These are phyloP conservation scores for Acromyrmex charruanus DNA, from an alignment of 1,140 invertebrate species.

Conservation along the genomic window DNA sequence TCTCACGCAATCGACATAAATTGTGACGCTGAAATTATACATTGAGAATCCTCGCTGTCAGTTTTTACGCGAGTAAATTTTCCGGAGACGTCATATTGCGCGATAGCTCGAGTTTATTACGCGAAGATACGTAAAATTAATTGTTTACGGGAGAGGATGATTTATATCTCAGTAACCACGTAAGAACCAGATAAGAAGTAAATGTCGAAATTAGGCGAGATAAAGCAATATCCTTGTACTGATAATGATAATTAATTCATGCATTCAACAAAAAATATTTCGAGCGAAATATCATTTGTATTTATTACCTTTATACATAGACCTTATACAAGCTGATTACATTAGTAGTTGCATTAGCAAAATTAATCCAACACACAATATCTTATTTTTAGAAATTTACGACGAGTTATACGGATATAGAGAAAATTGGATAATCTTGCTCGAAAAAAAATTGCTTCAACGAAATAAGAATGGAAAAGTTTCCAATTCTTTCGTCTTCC, in stretches of 20 bases:
- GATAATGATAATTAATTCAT: conserved; percentile 44
- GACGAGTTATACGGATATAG: not conserved
- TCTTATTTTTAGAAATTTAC: not conserved
- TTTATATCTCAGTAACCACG: conserved; percentile 35
- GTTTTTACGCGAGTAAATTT: not conserved
- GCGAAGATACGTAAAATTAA: conserved; percentile 57
- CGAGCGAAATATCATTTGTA: not conserved
- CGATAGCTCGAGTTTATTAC: conserved; percentile 40
- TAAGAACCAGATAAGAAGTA: conserved; percentile 46
- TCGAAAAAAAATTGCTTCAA: not conserved
- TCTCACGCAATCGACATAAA: conserved; percentile 39
- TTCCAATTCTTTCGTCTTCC: conserved; percentile 10
- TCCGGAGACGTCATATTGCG: conserved; percentile 18
- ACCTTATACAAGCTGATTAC: not conserved
- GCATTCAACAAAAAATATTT: conserved; percentile 6
- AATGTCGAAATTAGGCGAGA: conserved; percentile 55
- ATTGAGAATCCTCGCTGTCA: not conserved
- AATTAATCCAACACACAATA: not conserved
- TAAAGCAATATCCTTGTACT: conserved; percentile 49
- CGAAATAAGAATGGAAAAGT: not conserved
- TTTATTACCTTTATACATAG: not conserved
- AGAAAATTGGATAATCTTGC: not conserved
- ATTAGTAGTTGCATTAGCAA: not conserved
- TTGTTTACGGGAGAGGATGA: conserved; percentile 51
- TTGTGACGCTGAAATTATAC: conserved; percentile 43